Base-by-base conservation (phyloP, 37 sponge, comb jelly and placozoan genomes). In the Agelas oroides region DNA sequence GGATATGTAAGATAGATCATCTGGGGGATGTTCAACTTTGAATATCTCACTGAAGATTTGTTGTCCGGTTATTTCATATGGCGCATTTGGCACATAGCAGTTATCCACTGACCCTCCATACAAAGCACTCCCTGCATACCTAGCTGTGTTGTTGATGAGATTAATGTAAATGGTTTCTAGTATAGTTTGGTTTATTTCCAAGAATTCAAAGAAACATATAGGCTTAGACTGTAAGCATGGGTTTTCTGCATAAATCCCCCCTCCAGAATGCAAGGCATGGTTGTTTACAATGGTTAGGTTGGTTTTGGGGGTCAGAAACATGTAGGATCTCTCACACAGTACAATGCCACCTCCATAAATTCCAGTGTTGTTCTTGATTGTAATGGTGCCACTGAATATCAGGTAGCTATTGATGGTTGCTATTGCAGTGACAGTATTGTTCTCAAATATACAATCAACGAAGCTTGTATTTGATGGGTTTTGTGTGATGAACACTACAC, bases 341-440 rank as follows among this genome's bases (percentile, higher is more conserved):
- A 77, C 37, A 61, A 77, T 77, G 3, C 78, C 78, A 34, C 78
- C 78, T 34, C 78, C 78, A 62, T 77, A 11, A 21, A 38, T 33
- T 23, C 35, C 64, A 23, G 78, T 62, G 64, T 77, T 77, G 40
- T 77, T 77, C 39, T 17, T 1, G 17, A 77, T 77, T 35, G 24
- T 62, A 25, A 77, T 46, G n/a, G 27, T 17, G 16, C 78, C 78
- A 1, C 36, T 13, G 41, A 77, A 32, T n/a, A 38, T 1, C 1
- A 77, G 3, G 28, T 62, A 17, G 39, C 53, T 40, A 11, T 46
- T 34, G 20, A 77, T 2, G 35, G 78, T 64, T 21, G 64, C 31
- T 20, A 77, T n/a, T 15, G 35, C 78, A 25, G 64, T 63, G 32
- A 12, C 30, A 1, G 28, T 1, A 18, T 77, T 60, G 64, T 77